Conservation (phyloP, 2,113 vertebrate genomes). For the Isurus oxyrinchus region DNA sequence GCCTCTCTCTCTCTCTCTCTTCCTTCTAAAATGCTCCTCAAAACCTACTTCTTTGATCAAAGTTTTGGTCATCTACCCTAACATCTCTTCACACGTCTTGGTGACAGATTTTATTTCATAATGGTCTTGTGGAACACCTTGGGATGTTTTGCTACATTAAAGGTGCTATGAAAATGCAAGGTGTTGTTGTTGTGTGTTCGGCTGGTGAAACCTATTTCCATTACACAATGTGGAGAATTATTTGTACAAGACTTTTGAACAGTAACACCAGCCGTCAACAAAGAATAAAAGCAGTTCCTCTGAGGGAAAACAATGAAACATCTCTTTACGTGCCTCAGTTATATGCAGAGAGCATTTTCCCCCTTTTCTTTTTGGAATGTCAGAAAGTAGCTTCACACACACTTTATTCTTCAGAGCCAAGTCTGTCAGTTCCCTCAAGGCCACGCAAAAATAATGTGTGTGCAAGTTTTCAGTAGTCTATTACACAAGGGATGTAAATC, state of each 20-base stretch:
- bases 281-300: background rate
- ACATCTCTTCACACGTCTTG: background rate
- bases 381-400: background rate
- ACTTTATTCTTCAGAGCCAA: background rate
- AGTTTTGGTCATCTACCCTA: background rate
- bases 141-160: background rate
- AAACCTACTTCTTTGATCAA: too few species aligned
- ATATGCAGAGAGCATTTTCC: background rate
- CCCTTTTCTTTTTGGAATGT: background rate
- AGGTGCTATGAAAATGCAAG: background rate
- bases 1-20: too few species aligned
- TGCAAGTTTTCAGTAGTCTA: background rate
- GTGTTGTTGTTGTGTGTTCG: background rate
- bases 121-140: background rate
- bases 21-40: background rate
- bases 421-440: background rate
- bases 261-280: background rate
- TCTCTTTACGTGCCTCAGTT: background rate
- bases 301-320: background rate
- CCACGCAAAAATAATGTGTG: background rate
- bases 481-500: background rate
- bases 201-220: background rate
- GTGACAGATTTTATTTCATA: background rate
- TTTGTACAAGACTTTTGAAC: background rate
- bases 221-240: background rate